Evolutionary conservation across 1,140 invertebrate genomes (phyloP).

Genomic region (Drosophila hydei): DNA sequence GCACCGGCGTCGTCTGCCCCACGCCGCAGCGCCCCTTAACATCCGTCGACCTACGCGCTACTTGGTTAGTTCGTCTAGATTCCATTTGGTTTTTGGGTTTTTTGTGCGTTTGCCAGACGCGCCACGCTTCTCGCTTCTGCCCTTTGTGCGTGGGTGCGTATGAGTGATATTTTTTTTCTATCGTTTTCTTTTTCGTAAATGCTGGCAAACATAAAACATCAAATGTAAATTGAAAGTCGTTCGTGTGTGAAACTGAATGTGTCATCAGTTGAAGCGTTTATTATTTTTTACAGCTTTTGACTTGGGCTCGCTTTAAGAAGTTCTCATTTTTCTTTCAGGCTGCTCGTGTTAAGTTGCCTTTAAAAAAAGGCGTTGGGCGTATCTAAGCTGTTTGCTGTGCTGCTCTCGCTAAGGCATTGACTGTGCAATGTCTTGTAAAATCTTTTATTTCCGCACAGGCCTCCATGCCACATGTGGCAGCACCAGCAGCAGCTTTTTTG

Average conservation of each 20-base stretch:
- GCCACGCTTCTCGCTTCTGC: slow-evolving; percentile 46
- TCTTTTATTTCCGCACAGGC: slow-evolving; percentile 66
- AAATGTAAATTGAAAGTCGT: slow-evolving; percentile 83
- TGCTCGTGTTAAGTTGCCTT: slow-evolving; percentile 71
- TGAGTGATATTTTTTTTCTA: slow-evolving; percentile 72
- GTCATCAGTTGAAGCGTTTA: slow-evolving; percentile 82
- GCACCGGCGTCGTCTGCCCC: slow-evolving; percentile 57
- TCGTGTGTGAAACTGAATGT: slow-evolving; percentile 82
- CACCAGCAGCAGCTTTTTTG: slow-evolving; percentile 31
- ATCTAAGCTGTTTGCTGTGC: slow-evolving; percentile 64
- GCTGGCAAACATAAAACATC: slow-evolving; percentile 82
- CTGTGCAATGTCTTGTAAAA: slow-evolving; percentile 71
- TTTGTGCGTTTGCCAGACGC: slow-evolving; percentile 58
- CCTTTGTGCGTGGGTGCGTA: slow-evolving; percentile 76
- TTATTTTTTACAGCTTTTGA: slow-evolving; percentile 80
- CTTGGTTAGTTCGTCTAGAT: slow-evolving; percentile 52
- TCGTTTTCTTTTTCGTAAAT: slow-evolving; percentile 60
- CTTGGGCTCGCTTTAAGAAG: slow-evolving; percentile 61
- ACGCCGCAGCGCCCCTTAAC: background rate
- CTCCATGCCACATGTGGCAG: slow-evolving; percentile 20
- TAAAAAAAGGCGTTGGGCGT: slow-evolving; percentile 55
- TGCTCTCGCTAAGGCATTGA: slow-evolving; percentile 37
- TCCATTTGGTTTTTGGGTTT: slow-evolving; percentile 39
- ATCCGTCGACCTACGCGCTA: background rate
- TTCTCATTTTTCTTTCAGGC: slow-evolving; percentile 12